Percentiles rank a stretch among this genome's conserved stretches.
Conservation (phyloP, 2,113 vertebrate genomes). For the Nycticebus coucang region DNA sequence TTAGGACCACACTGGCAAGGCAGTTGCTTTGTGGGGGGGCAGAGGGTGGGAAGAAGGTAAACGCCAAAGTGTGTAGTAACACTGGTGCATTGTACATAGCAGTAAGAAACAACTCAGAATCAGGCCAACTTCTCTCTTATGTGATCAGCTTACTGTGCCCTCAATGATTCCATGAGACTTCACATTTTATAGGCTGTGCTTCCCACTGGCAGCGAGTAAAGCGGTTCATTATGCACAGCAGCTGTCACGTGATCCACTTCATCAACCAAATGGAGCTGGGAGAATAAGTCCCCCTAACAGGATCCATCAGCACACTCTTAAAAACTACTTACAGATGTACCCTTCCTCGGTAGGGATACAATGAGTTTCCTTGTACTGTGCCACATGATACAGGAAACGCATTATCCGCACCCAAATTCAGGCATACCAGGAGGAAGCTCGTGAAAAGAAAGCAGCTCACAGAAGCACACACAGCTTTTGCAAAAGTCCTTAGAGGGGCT, state of each 20-base stretch:
- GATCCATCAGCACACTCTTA: conserved; percentile 82
- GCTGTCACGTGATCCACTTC: conserved; percentile 85
- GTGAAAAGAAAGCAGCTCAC: conserved; percentile 75
- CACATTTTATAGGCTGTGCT: conserved; percentile 80
- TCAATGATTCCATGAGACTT: conserved; percentile 74
- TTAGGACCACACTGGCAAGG: conserved; percentile 47
- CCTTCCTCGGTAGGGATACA: conserved; percentile 83
- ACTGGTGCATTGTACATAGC: conserved; percentile 73
- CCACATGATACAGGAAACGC: conserved; percentile 85
- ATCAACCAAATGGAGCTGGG: conserved; percentile 82
- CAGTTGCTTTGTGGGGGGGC: conserved; percentile 50
- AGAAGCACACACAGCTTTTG: conserved; percentile 83
- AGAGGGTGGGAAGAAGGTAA: conserved; percentile 35
- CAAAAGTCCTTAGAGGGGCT: conserved; percentile 79
- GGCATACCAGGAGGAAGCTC: conserved; percentile 81
- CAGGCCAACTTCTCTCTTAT: conserved; percentile 69
- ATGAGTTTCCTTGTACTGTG: conserved; percentile 84
- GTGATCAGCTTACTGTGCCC: conserved; percentile 80
- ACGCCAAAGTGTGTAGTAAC: conserved; percentile 71
- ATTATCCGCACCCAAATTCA: conserved; percentile 82
- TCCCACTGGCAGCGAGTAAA: conserved; percentile 86
- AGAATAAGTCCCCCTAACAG: conserved; percentile 86
- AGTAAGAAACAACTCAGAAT: conserved; percentile 68
- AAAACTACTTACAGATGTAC: conserved; percentile 83
- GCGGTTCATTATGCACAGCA: conserved; percentile 83